These are phyloP conservation scores for Nomada fabriciana DNA, from an alignment of 2,888 invertebrate species.

Conservation along the genomic window DNA sequence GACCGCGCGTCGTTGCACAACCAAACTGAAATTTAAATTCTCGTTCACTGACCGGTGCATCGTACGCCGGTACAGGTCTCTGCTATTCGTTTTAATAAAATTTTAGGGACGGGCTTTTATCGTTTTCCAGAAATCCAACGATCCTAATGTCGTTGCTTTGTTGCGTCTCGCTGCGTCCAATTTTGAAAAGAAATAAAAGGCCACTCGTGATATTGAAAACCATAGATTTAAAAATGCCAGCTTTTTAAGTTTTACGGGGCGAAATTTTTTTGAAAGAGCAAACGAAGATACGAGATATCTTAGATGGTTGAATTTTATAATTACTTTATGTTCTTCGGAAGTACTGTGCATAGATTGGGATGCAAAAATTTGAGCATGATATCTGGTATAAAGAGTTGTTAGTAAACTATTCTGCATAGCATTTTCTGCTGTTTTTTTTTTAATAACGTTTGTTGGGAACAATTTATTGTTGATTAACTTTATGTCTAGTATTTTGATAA, in stretches of 20 bases:
- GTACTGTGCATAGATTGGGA: no score
- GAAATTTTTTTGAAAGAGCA: background rate
- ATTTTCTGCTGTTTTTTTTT: no score
- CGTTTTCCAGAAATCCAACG: constrained; percentile 18
- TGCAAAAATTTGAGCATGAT: no score
- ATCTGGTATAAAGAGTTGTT: no score
- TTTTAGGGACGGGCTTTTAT: constrained; percentile 6
- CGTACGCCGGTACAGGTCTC: background rate
- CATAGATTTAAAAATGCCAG: background rate
- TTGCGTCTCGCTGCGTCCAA: background rate
- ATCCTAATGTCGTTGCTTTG: constrained; percentile 30
- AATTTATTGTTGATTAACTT: no score
- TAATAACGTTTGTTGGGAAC: no score
- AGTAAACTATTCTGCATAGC: no score
- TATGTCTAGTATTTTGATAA: no score
- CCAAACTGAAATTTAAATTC: constrained; percentile 53
- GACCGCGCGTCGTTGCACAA: constrained; percentile 29
- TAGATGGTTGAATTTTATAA: no score
- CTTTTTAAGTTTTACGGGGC: background rate
- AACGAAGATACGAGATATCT: no score
- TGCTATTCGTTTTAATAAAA: constrained; percentile 34
- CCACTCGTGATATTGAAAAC: background rate
- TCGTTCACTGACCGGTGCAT: constrained; percentile 21
- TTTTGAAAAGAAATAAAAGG: constrained; percentile 12
- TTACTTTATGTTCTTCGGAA: no score